Base-by-base conservation (phyloP, 2,113 vertebrate species). In the Promerops cafer region DNA sequence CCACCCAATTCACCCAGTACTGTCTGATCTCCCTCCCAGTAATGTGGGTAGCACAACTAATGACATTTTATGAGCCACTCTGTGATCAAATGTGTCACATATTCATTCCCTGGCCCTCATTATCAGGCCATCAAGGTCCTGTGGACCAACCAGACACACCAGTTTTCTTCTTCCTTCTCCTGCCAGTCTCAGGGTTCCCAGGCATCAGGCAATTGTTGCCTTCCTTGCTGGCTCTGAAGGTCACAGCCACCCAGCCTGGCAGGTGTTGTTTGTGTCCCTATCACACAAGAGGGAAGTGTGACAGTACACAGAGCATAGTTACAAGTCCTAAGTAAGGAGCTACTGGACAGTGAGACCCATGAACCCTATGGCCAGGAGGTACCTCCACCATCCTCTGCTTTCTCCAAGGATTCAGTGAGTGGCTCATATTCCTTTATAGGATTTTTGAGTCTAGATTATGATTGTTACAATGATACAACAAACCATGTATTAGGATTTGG, bases 71-170 rank as follows among this genome's bases (percentile, higher is more conserved):
- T 56, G 59, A 59, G 30, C 44, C 68, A 28, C 9, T 54, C 39
- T 50, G 4, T 45, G 35, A 77, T 28, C 3, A 4, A 76, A 33
- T 1, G 1, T 28, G 30, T 52, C 18, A 33, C 1, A 1, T 5
- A 35, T 33, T 42, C 21, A 23, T 53, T 65, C 60, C 33, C n/a
- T 65, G 78, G 37, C 50, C 40, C 33, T 77, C 53, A 35, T 60
- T 83, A 56, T 68, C 81, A 72, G 77, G 19, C 22, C 33, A 9
- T 81, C 63, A 69, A 39, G 54, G 30, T 84, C 37, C 64, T 81
- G 50, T 69, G 59, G 81, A 56, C 18, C 30, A 78, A 21, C 40
- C 1, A 44, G 37, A 65, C 18, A 52, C 74, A 74, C 12, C 16
- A 66, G 22, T 59, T 91, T 87, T 72, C 17, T 74, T 90, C 45